Conservation (phyloP, 2,113 vertebrate species). For the Eidolon helvum region DNA sequence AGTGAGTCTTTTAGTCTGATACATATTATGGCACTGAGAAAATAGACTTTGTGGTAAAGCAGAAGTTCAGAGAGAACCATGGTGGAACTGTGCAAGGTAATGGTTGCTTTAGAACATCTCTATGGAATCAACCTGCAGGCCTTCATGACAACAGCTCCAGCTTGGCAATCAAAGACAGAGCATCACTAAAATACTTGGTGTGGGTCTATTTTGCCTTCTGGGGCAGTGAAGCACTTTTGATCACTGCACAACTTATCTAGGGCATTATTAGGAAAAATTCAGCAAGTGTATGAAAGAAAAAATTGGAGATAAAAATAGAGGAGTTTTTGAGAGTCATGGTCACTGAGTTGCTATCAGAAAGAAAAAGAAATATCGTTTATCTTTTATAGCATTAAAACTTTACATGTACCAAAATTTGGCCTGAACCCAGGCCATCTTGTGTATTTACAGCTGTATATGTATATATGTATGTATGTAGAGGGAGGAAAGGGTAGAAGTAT, state of each 20-base stretch:
- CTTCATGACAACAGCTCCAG: neutral
- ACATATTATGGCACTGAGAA: neutral
- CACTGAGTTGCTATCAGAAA: neutral
- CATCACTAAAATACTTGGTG: neutral
- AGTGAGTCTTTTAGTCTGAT: neutral
- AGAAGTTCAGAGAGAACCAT: neutral
- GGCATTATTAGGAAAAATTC: neutral
- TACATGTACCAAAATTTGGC: neutral
- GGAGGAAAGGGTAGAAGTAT: neutral
- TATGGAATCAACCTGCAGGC: neutral
- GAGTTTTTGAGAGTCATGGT: neutral
- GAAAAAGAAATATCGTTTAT: neutral
- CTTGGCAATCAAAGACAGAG: neutral
- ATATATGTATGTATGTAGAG: neutral
- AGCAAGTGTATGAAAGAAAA: neutral
- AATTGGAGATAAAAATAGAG: neutral
- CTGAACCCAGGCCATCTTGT: neutral
- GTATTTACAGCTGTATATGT: neutral
- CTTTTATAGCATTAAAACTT: neutral
- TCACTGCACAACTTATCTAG: neutral
- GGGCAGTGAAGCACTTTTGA: neutral
- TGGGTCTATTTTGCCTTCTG: neutral
- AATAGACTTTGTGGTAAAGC: neutral
- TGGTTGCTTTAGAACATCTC: neutral
- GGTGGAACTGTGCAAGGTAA: neutral